Conservation (phyloP, 2,113 vertebrate genomes). For the Colius striatus region DNA sequence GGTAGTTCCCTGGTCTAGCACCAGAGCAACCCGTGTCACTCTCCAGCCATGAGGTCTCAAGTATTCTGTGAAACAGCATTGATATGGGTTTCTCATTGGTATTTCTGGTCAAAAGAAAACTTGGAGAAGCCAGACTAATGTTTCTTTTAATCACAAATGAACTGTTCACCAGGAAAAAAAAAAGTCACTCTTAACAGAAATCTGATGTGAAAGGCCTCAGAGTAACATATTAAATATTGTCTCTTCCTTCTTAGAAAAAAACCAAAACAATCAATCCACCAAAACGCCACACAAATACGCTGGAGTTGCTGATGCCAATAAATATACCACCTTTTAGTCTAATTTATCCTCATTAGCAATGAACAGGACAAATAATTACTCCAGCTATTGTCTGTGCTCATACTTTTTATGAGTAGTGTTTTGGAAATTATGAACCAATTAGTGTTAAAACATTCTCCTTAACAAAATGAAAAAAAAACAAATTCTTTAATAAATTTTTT, state of each 20-base stretch:
- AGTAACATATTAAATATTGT: not conserved
- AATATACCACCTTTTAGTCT: not conserved
- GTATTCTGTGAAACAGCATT: fast-evolving
- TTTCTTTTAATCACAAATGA: not conserved
- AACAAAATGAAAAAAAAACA: not conserved
- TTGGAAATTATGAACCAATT: not conserved
- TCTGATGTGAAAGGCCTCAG: not conserved
- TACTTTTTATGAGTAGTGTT: not conserved
- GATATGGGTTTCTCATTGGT: not conserved
- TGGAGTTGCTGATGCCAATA: not conserved
- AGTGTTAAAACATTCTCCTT: not conserved
- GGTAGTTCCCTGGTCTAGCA: not conserved
- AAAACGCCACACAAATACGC: not conserved
- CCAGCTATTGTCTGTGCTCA: not conserved
- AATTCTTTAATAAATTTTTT: not conserved
- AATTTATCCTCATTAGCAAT: not conserved
- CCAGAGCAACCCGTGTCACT: not conserved
- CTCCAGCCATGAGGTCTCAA: not conserved
- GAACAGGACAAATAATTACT: not conserved
- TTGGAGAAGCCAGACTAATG: not conserved
- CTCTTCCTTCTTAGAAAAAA: not conserved
- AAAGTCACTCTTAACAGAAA: not conserved
- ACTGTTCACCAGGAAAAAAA: not conserved
- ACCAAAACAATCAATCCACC: not conserved
- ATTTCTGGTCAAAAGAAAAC: not conserved